Evolutionary conservation across 2,797 vertebrate species (phyloP), one percentile per base, ranked within the genome.

Genomic region (Sebastes melanostomus): DNA sequence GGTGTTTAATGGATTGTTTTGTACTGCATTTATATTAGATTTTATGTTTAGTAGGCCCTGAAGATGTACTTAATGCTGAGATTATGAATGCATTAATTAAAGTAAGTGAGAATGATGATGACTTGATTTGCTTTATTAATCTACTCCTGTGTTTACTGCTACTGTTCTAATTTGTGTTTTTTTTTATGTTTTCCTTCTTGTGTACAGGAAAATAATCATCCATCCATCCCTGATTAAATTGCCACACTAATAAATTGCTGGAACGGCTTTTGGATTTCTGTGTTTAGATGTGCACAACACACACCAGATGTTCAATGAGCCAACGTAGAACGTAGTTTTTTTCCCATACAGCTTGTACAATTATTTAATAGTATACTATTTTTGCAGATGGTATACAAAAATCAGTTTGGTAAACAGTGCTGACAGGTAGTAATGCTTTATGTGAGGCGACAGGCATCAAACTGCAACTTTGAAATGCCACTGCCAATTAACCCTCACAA

Each of bases 71-170:
- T 68, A 78, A 66, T 11, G 68, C 32, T 7, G 24, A 80, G 54
- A 72, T 77, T 70, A 82, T 67, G 29, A 76, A 75, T 46, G 65
- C 50, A 72, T 77, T 83, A 76, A 71, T 46, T 72, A n/a, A 54
- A 65, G 22, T 74, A 54, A 78, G 32, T 65, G 30, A 46, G 67
- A 77, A 71, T 67, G 80, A 66, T 60, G 34, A 84, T 54, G 42
- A 66, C 67, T 68, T 84, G 13, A 80, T 88, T 69, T 77, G 63
- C 46, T 73, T 74, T 70, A 61, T 55, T 73, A 69, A 83, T 79
- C 59, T 69, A 72, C 72, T 69, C 30, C 46, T 80, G 63, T 71
- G 32, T 59, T 85, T 67, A 62, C 56, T 27, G 46, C 52, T 29
- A 13, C 54, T 68, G 32, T 69, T 78, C 38, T 77, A 34, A 69